These are phyloP conservation scores for Eupithecia exiguata DNA, from an alignment of 2,888 invertebrate species.

Conservation along the genomic window DNA sequence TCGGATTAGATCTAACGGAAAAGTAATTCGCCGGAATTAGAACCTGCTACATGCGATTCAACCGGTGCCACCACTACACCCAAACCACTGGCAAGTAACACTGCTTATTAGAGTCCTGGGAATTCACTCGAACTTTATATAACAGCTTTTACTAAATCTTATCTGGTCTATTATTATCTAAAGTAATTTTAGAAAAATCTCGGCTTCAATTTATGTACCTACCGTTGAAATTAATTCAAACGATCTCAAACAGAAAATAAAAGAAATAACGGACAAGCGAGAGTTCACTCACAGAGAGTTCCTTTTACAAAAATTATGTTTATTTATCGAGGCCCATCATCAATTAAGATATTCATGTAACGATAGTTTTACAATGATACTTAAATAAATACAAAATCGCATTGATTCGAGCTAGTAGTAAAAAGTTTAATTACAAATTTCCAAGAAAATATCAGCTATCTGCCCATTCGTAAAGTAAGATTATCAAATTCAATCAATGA, in stretches of 20 bases:
- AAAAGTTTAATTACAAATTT: not conserved
- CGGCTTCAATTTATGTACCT: conserved; percentile 16
- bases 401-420: not conserved
- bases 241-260: not conserved
- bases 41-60: not conserved
- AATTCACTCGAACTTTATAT: not conserved
- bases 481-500: too few relatives aligned
- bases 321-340: not conserved
- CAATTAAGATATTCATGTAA: not conserved
- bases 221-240: conserved; percentile 27
- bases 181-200: conserved; percentile 22
- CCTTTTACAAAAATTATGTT: not conserved
- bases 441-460: not conserved
- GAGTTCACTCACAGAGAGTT: not conserved
- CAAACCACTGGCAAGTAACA: not conserved
- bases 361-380: not conserved
- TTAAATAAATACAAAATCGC: not conserved
- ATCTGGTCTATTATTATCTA: conserved; percentile 20
- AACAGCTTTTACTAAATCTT: not conserved
- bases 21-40: too few relatives aligned
- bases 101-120: not conserved
- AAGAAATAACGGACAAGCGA: not conserved
- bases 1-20: too few relatives aligned
- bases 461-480: not conserved
- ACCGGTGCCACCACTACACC: not conserved